phyloP scores from a whole-genome alignment of 2,888 invertebrate genomes.

The Sphecodes monilicornis region DNA sequence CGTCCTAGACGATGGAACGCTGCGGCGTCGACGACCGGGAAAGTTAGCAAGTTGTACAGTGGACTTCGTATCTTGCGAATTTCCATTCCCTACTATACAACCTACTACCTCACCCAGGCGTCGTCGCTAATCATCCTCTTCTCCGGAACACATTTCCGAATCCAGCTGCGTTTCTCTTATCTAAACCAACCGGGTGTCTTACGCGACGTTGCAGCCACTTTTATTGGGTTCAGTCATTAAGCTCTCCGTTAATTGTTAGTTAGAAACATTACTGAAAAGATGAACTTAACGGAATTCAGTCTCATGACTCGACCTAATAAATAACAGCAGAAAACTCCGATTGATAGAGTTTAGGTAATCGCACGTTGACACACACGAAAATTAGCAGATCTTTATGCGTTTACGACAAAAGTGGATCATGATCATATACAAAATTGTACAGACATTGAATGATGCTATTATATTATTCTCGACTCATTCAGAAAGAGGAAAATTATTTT shows the following conservation, averaged over 20 bases:
- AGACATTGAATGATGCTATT: no score
- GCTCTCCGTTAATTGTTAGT: neutral
- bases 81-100: slow-evolving; percentile 97
- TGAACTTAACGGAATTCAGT: neutral
- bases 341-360: neutral
- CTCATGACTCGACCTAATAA: neutral
- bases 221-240: neutral
- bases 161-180: neutral
- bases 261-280: neutral
- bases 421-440: no score
- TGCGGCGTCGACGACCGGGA: slow-evolving; percentile 88
- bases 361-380: neutral
- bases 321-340: neutral
- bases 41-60: slow-evolving; percentile 99
- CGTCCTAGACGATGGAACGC: slow-evolving; percentile 59
- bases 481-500: neutral
- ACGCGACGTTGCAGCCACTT: neutral
- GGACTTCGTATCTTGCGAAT: slow-evolving; percentile 92
- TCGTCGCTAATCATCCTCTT: slow-evolving; percentile 81
- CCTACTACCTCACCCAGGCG: slow-evolving; percentile 98
- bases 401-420: no score
- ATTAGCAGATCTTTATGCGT: neutral
- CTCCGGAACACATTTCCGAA: slow-evolving; percentile 20
- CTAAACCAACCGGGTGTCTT: neutral
- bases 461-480: no score